These are phyloP conservation scores for Pocillopora damicornis DNA, from an alignment of 64 coral and sea anemone species.

Conservation along the genomic window DNA sequence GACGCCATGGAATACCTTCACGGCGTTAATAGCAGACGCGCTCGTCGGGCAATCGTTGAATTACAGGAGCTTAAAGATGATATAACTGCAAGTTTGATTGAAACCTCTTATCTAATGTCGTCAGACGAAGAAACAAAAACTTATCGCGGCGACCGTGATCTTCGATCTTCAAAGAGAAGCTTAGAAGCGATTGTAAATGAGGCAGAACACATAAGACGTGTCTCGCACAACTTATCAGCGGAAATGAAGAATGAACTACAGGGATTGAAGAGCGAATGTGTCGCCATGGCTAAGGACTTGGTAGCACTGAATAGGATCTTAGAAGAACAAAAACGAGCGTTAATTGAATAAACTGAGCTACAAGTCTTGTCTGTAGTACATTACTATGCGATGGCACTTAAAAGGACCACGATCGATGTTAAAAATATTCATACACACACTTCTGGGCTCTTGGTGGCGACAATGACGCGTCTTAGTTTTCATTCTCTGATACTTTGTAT, in stretches of 20 bases:
- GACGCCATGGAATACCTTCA: slow-evolving; percentile 13
- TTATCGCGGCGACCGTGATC: neutral
- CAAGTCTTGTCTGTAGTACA: too few relatives aligned
- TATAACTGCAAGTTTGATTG: neutral
- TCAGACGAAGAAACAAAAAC: neutral
- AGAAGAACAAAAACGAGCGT: slow-evolving; percentile 32
- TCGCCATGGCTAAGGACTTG: slow-evolving; percentile 60
- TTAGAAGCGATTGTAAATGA: slow-evolving; percentile 10
- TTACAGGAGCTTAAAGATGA: slow-evolving; percentile 26
- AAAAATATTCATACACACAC: too few relatives aligned
- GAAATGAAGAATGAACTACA: slow-evolving; percentile 34
- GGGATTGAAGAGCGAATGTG: slow-evolving; percentile 43
- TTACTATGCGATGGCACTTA: too few relatives aligned
- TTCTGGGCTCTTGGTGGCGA: too few relatives aligned
- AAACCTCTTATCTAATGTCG: slow-evolving; percentile 8
- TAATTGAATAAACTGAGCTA: slow-evolving; percentile 17
- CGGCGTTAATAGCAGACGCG: neutral
- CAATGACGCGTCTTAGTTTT: too few relatives aligned
- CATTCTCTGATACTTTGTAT: too few relatives aligned
- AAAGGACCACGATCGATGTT: too few relatives aligned
- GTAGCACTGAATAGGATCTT: slow-evolving; percentile 45
- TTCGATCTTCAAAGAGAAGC: slow-evolving; percentile 9
- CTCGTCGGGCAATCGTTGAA: neutral
- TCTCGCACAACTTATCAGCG: slow-evolving; percentile 16
- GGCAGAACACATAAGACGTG: neutral